Conservation (phyloP, 1,140 invertebrate species). For the Panulirus ornatus region DNA sequence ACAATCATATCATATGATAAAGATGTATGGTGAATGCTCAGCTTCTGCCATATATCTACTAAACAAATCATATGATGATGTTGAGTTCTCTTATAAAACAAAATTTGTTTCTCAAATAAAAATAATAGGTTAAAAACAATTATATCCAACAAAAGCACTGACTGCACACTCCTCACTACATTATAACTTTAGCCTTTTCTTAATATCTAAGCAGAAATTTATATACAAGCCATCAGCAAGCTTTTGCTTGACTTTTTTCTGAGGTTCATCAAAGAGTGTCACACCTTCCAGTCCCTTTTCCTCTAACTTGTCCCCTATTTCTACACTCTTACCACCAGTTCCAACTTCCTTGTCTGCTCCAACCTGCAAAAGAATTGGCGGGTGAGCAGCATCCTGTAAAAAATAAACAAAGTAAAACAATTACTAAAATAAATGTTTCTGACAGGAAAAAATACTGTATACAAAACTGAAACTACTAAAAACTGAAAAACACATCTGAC, state of each 20-base stretch:
- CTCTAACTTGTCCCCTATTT: slow-evolving; percentile 52
- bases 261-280: slow-evolving; percentile 44
- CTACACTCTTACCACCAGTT: slow-evolving; percentile 31
- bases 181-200: slow-evolving; percentile 37
- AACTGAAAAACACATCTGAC: too few relatives aligned
- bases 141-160: not conserved
- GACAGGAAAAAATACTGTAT: too few relatives aligned
- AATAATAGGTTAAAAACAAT: too few relatives aligned
- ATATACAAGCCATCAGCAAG: slow-evolving; percentile 31
- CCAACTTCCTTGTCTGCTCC: slow-evolving; percentile 55
- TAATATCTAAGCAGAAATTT: slow-evolving; percentile 44
- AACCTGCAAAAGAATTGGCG: slow-evolving; percentile 48
- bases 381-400: slow-evolving; percentile 48
- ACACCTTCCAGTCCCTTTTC: slow-evolving; percentile 53
- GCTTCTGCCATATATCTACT: not conserved
- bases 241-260: slow-evolving; percentile 34
- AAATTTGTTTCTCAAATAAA: not conserved
- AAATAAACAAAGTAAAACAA: not conserved
- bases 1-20: too few relatives aligned
- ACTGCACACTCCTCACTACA: not conserved
- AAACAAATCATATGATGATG: not conserved
- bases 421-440: too few relatives aligned
- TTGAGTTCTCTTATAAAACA: not conserved
- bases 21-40: too few relatives aligned
- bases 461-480: too few relatives aligned